phyloP scores from a whole-genome alignment of 2,797 vertebrate genomes.

The Parauchenoglanis ngamensis region DNA sequence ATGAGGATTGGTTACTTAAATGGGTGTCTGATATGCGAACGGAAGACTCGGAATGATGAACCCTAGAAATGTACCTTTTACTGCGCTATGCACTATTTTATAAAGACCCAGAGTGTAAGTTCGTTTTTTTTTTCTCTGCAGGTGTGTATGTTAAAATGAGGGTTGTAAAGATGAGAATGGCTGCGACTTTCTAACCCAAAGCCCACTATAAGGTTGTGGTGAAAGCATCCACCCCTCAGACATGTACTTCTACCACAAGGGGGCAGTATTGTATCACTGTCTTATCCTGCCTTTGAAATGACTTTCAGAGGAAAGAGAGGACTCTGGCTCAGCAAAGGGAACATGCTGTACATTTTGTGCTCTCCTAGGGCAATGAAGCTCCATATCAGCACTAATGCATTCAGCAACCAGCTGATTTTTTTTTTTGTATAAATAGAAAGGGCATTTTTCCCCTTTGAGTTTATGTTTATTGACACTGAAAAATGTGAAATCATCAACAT shows the following conservation, averaged over 20 bases:
- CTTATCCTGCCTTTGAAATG: slow-evolving; percentile 40
- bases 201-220: slow-evolving; percentile 39
- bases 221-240: slow-evolving; percentile 16
- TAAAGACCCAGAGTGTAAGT: slow-evolving; percentile 10
- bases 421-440: slow-evolving; percentile 11
- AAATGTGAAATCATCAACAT: not conserved
- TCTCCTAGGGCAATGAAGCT: slow-evolving; percentile 46
- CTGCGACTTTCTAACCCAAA: slow-evolving; percentile 28
- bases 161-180: slow-evolving; percentile 12
- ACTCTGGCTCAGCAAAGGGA: slow-evolving; percentile 53
- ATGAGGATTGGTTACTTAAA: slow-evolving; percentile 2
- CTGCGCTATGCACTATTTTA: slow-evolving; percentile 73
- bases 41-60: slow-evolving; percentile 25
- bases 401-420: slow-evolving; percentile 25
- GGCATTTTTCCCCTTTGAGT: not conserved
- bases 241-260: slow-evolving; percentile 60
- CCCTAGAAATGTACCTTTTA: slow-evolving; percentile 50
- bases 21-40: slow-evolving; percentile 20
- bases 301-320: slow-evolving; percentile 57
- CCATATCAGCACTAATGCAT: slow-evolving; percentile 43
- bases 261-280: slow-evolving; percentile 55
- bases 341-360: slow-evolving; percentile 51
- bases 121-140: not conserved
- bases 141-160: not conserved
- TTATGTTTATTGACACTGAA: not conserved